Evolutionary conservation across 2,888 invertebrate species (phyloP), one percentile per base, ranked within the genome.

Genomic region (Allophyes oxyacanthae): DNA sequence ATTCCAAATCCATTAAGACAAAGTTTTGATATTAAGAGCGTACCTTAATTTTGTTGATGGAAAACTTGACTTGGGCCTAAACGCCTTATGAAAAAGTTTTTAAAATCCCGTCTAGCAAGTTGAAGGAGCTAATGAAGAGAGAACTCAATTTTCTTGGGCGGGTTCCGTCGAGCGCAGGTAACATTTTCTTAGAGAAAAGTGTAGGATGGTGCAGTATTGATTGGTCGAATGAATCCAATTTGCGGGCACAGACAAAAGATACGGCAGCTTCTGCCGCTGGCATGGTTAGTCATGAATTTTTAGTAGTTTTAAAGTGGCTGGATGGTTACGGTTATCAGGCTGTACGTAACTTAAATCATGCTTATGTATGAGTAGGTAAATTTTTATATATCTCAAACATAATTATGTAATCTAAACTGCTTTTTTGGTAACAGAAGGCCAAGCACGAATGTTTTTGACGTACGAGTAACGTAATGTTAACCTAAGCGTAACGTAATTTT

Each of bases 41-140:
- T 84, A 89, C 89, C 89, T 90, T 91, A 87, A 92, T 91, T 91
- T 89, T 86, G 90, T 88, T 91, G 91, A 92, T 92, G 91, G 90
- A 84, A 89, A 91, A 89, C 89, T 91, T 87, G 85, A 85, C 89
- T 89, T 73, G 80, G 62, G 79, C 81, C 84, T 86, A 86, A 91
- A 89, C 84, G 89, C 81, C 85, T 89, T 87, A 82, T 83, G 84
- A 83, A 88, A 87, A 89, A 85, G 80, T 84, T 87, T 87, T 82
- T 84, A 73, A 79, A 85, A 84, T 81, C 85, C 76, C 83, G 81
- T 77, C 83, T 77, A 79, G 78, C 75, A 77, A 83, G 82, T 79
- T 75, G 77, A 49, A 48, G 80, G 70, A 78, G 85, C 87, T 91
- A 92, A 92, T 92, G 90, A 92, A 90, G 85, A 85, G 79, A 79